Base-by-base conservation (phyloP, 2,888 invertebrate genomes). In the Lomographa bimaculata region DNA sequence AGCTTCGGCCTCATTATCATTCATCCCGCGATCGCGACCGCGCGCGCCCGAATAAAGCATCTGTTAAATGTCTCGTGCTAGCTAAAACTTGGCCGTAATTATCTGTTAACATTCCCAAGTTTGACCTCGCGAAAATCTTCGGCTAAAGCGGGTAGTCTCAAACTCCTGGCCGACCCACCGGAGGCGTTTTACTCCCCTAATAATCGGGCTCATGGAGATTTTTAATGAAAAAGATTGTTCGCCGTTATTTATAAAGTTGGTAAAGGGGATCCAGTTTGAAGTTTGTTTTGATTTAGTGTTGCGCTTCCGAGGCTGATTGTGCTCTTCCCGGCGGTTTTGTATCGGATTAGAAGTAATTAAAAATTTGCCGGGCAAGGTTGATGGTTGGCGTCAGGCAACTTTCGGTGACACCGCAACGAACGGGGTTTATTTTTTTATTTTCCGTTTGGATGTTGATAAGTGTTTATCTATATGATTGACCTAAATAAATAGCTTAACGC, bases 61-160 rank as follows among this genome's bases (percentile, higher is more conserved):
- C 87, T 86, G 89, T 85, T 89, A 89, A 89, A 89, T 87, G 86
- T 89, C 87, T 85, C 85, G 83, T 82, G 82, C 82, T 80, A 75
- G 82, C 80, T 80, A 75, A 85, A 86, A 86, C 86, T 87, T 86
- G 74, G 73, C 72, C 76, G 79, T 87, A 87, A 89, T 89, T 87
- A 89, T 89, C 87, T 89, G 89, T 87, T 87, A 87, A 89, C 86
- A 89, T 85, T 84, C 77, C 80, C 75, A 89, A 87, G 83, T 87
- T 85, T 85, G 86, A 86, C 86, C 86, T 79, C 83, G 83, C 77
- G 79, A 69, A 82, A 83, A 85, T 84, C 85, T 84, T 77, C 55
- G 61, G 61, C 65, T 65, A 71, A 74, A 64, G 74, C 73, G 77
- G 68, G 76, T 66, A 70, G 71, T 75, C 68, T 65, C 66, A 66